Evolutionary conservation across 1,140 invertebrate genomes (phyloP), one percentile per base, ranked within the genome.

Genomic region (Drosophila nannoptera): DNA sequence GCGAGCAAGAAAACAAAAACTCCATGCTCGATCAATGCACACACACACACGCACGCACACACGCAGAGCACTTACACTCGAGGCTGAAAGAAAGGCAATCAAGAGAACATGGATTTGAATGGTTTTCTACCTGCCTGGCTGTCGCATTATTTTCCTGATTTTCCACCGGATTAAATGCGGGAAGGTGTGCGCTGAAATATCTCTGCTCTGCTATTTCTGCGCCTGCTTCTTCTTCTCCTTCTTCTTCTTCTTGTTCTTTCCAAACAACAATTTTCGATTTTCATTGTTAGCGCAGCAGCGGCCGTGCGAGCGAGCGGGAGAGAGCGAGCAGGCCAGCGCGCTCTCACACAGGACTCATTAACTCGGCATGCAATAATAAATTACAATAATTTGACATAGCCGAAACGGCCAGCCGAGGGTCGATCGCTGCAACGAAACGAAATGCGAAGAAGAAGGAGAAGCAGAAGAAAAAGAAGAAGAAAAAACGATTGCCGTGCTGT

Each of bases 331-430:
- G 56, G 58, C 54, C 50, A 45, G 61, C 46, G 54, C 35, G 45
- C 45, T 22, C 22, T 42, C 55, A 50, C 54, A 58, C 50, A 69
- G 66, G 33, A 69, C 73, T 80, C 81, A 86, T 77, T 86, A 86
- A 80, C 73, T 80, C 80, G 76, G 56, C 73, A 66, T 84, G 80
- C 76, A 84, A 84, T 78, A 70, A 84, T 84, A 84, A 84, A 84
- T 84, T 84, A 86, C 77, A 66, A 54, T 67, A 76, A 84, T 84
- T 80, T 78, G 80, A 84, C 76, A 84, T 60, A 68, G 29, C 38
- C 48, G 42, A 22, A 58, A 35, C 62, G 38, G 33, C 16, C 62
- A 64, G 55, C 22, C 40, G 40, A 11, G 43, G 53, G 46, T 63
- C 58, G 42, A 29, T 11, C 58, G 14, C 14, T 36, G 16, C 11